These are phyloP conservation scores for Cataglyphis hispanica DNA, from an alignment of 1,140 invertebrate genomes.

Conservation along the genomic window DNA sequence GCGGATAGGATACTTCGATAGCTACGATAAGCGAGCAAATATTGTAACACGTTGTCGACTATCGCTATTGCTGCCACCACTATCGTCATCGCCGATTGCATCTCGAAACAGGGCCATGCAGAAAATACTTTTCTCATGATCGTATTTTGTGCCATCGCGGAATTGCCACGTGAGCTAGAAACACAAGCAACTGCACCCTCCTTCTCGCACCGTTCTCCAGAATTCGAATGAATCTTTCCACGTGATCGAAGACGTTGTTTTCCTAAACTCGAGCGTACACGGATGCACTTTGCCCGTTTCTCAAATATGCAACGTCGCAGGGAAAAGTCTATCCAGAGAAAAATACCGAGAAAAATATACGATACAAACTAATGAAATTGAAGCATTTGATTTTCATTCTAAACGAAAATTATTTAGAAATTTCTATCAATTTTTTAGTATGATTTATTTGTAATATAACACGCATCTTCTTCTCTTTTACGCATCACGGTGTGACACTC, in stretches of 20 bases:
- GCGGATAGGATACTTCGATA: slow-evolving; percentile 1
- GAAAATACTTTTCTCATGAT: slow-evolving; percentile 56
- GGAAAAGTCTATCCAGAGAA: background rate
- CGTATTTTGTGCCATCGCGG: slow-evolving; percentile 39
- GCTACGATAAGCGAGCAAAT: slow-evolving; percentile 27
- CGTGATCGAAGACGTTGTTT: slow-evolving; percentile 60
- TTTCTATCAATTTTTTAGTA: no score
- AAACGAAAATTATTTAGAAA: no score
- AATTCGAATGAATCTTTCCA: slow-evolving; percentile 41
- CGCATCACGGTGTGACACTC: no score
- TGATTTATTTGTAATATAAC: no score
- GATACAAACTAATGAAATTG: background rate
- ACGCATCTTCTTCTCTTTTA: no score
- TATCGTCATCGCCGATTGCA: slow-evolving; percentile 38
- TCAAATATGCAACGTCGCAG: slow-evolving; percentile 41
- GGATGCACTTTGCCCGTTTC: slow-evolving; percentile 17
- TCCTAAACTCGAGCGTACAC: slow-evolving; percentile 43
- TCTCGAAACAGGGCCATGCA: slow-evolving; percentile 13
- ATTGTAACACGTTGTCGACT: slow-evolving; percentile 20
- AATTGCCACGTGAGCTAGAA: slow-evolving; percentile 30
- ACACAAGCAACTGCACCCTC: slow-evolving; percentile 21
- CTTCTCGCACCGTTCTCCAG: background rate
- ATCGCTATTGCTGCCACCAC: background rate
- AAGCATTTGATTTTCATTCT: no score
- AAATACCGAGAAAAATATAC: no score